These are phyloP conservation scores for Galemys pyrenaicus DNA, from an alignment of 2,113 vertebrate genomes.

Conservation along the genomic window DNA sequence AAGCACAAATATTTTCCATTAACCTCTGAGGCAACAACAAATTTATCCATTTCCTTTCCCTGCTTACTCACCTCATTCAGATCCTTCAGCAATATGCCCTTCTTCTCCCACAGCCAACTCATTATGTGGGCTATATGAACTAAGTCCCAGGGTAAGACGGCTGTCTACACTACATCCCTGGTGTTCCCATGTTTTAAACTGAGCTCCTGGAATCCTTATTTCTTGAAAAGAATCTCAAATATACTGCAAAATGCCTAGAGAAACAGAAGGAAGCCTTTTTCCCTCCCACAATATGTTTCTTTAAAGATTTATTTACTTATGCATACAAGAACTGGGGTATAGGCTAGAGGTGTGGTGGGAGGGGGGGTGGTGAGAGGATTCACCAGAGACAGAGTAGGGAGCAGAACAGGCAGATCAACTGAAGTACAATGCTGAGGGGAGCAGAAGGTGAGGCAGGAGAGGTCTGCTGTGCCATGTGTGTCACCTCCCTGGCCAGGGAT, in stretches of 20 bases:
- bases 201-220: not conserved
- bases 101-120: not conserved
- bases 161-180: not conserved
- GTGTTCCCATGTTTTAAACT: not conserved
- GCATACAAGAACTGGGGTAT: no score
- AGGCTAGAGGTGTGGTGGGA: no score
- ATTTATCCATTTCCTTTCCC: conserved; percentile 58
- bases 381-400: no score
- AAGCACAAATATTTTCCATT: conserved; percentile 70
- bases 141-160: not conserved
- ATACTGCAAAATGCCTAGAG: not conserved
- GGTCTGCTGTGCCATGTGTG: no score
- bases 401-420: no score
- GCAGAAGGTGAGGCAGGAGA: no score
- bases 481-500: no score
- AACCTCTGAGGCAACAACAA: conserved; percentile 68
- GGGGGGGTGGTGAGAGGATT: no score
- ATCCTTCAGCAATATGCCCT: not conserved
- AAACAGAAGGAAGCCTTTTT: not conserved
- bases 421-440: no score
- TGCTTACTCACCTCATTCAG: conserved; percentile 3
- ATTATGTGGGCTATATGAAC: not conserved
- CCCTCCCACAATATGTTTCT: no score
- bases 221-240: conserved; percentile 11
- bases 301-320: no score